Conservation (phyloP, 2,797 vertebrate species). For the Sebastes elongatus region DNA sequence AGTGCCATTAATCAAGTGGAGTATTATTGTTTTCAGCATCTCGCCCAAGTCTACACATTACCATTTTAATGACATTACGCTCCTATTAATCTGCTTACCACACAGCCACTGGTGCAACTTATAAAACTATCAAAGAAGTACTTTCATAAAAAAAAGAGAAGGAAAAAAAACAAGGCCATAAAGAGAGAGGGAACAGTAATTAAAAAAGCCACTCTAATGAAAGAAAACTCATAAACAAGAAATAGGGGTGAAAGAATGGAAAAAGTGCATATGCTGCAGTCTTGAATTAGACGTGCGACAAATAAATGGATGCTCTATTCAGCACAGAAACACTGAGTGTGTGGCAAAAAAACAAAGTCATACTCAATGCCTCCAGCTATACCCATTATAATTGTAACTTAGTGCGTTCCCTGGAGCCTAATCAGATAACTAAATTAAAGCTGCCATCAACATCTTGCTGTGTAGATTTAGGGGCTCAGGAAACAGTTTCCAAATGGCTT, state of each 20-base stretch:
- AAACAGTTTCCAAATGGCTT: slow-evolving; percentile 35
- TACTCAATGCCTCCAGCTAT: slow-evolving; percentile 42
- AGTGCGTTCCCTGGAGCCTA: slow-evolving; percentile 39
- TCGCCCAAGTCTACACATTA: slow-evolving; percentile 78
- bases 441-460: slow-evolving; percentile 50
- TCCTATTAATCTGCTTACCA: slow-evolving; percentile 82
- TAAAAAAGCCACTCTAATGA: slow-evolving; percentile 76
- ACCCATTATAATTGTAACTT: slow-evolving; percentile 54
- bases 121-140: slow-evolving; percentile 79
- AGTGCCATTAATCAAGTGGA: slow-evolving; percentile 80
- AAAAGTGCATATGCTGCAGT: slow-evolving; percentile 72
- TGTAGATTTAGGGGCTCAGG: slow-evolving; percentile 20
- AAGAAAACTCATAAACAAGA: slow-evolving; percentile 79
- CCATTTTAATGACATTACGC: slow-evolving; percentile 84
- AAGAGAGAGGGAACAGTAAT: slow-evolving; percentile 75
- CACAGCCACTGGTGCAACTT: slow-evolving; percentile 77
- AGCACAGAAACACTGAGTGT: slow-evolving; percentile 35
- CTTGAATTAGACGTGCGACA: slow-evolving; percentile 56
- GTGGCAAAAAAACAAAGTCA: slow-evolving; percentile 48
- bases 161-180: slow-evolving; percentile 64
- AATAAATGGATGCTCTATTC: slow-evolving; percentile 58
- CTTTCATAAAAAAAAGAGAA: slow-evolving; percentile 59
- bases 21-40: slow-evolving; percentile 82
- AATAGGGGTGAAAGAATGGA: slow-evolving; percentile 65
- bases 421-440: slow-evolving; percentile 65